Percentiles rank a stretch among this genome's conserved stretches.
phyloP scores from a whole-genome alignment of 2,113 vertebrate species.

The Vulpes lagopus region DNA sequence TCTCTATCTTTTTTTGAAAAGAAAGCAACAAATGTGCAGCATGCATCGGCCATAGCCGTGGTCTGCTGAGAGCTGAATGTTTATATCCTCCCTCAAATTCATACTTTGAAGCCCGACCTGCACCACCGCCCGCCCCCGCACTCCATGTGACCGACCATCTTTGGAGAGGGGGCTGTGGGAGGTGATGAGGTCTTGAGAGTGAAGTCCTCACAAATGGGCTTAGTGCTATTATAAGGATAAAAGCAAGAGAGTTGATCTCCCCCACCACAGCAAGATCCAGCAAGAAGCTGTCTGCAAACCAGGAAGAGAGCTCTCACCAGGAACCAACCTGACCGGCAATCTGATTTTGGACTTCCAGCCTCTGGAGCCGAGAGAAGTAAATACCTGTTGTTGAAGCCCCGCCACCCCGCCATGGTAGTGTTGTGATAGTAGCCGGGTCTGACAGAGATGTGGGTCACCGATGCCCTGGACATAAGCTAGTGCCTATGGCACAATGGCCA shows the following conservation, averaged over 20 bases:
- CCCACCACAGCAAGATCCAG: background rate
- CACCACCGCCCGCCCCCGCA: background rate
- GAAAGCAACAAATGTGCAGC: rapidly evolving
- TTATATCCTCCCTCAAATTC: too few relatives aligned
- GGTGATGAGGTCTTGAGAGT: background rate
- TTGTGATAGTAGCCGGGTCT: background rate
- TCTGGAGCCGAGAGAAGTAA: background rate
- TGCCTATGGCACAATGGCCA: rapidly evolving
- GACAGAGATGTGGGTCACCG: rapidly evolving
- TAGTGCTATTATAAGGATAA: background rate
- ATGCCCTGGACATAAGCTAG: background rate
- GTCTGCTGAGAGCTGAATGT: background rate
- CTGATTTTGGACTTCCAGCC: background rate
- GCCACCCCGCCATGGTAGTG: background rate
- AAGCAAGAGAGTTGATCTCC: background rate
- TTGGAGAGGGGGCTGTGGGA: background rate
- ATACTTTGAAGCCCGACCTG: background rate
- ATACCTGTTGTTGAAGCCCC: background rate
- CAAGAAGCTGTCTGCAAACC: background rate
- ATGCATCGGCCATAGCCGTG: rapidly evolving
- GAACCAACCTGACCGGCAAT: rapidly evolving
- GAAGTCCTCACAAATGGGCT: background rate
- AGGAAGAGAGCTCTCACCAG: background rate
- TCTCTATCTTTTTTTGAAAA: background rate
- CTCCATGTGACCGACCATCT: too few relatives aligned